Conservation (phyloP, 2,888 invertebrate species). For the Lucinisca nassula region DNA sequence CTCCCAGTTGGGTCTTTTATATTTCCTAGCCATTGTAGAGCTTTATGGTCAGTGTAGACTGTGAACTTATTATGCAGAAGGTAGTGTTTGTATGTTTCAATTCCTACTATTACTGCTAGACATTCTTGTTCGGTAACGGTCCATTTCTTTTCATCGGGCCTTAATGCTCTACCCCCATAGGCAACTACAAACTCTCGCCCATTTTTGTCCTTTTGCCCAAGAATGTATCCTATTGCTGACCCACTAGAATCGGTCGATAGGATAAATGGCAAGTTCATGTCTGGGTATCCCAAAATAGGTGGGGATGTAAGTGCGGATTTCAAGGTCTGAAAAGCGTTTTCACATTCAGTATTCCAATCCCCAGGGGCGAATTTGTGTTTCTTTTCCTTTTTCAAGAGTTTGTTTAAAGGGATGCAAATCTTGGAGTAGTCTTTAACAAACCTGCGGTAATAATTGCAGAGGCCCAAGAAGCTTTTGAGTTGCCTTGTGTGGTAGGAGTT, state of each 20-base stretch:
- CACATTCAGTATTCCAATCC: constrained; percentile 32
- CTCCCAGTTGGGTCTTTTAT: constrained; percentile 46
- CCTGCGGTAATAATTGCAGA: constrained; percentile 61
- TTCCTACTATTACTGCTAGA: constrained; percentile 61
- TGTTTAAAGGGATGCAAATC: constrained; percentile 56
- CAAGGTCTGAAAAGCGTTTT: constrained; percentile 35
- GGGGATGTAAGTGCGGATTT: constrained; percentile 12
- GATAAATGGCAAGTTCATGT: constrained; percentile 45
- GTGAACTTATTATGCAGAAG: constrained; percentile 44
- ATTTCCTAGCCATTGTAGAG: constrained; percentile 44
- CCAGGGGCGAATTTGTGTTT: no score
- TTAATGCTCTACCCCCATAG: constrained; percentile 50
- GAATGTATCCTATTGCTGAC: constrained; percentile 54
- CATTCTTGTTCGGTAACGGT: constrained; percentile 50
- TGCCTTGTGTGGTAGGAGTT: constrained; percentile 13
- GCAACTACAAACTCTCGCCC: constrained; percentile 48
- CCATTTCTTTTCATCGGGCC: constrained; percentile 36
- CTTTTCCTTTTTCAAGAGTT: no score
- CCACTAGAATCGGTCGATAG: constrained; percentile 64
- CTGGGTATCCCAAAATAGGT: constrained; percentile 61
- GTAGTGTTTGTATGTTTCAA: constrained; percentile 49
- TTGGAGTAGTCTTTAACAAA: constrained; percentile 58
- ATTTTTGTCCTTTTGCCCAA: constrained; percentile 59
- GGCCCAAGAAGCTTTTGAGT: constrained; percentile 23
- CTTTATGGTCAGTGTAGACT: constrained; percentile 61